Conservation (phyloP, 2,888 invertebrate genomes). For the Entomobrya proxima region DNA sequence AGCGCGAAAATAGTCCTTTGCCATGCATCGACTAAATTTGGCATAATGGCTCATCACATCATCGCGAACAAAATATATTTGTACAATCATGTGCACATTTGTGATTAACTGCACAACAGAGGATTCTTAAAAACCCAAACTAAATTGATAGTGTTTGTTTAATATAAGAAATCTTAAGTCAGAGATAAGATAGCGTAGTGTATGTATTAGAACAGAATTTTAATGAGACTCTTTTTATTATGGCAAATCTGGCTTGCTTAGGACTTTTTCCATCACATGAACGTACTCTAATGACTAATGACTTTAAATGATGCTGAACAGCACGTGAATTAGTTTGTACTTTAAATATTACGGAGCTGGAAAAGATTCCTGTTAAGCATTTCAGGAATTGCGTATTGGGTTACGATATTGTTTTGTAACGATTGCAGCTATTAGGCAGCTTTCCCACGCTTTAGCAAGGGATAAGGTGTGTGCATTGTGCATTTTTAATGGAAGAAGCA, state of each 20-base stretch:
- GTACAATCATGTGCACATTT: too few species aligned
- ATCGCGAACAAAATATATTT: too few species aligned
- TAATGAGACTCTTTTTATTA: neutral
- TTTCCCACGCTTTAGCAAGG: conserved; percentile 15
- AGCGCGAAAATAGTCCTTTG: too few species aligned
- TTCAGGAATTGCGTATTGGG: too few species aligned
- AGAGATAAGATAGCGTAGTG: conserved; percentile 1
- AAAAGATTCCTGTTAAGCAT: neutral
- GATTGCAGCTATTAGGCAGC: neutral
- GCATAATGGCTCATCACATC: too few species aligned
- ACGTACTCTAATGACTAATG: neutral
- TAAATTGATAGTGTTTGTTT: too few species aligned
- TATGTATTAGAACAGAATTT: neutral
- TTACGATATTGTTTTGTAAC: too few species aligned
- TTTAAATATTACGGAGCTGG: neutral
- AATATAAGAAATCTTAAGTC: neutral
- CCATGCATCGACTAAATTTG: too few species aligned
- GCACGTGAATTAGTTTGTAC: neutral
- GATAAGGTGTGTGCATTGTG: too few species aligned
- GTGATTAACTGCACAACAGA: too few species aligned
- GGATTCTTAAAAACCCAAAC: neutral
- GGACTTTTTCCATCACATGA: neutral
- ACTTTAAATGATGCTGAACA: neutral
- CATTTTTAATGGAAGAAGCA: too few species aligned
- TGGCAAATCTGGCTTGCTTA: neutral